These are phyloP conservation scores for Sander lucioperca DNA, from an alignment of 2,113 vertebrate species.

Conservation along the genomic window DNA sequence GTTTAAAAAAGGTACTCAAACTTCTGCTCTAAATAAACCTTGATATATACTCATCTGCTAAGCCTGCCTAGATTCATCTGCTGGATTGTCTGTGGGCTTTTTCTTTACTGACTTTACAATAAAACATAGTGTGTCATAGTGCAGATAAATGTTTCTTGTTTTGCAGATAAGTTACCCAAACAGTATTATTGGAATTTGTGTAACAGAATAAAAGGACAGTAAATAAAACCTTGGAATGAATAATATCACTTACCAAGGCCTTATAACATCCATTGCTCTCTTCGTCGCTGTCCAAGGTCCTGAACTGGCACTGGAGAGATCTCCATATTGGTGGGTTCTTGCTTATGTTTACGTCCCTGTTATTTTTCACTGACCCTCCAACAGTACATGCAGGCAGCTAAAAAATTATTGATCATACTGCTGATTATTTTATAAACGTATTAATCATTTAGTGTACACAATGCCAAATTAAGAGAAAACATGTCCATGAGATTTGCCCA, in stretches of 20 bases:
- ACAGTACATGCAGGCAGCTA: no score
- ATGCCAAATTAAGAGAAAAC: neutral
- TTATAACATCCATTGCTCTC: neutral
- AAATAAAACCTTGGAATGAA: neutral
- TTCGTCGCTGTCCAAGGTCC: constrained; percentile 51
- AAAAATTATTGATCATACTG: neutral
- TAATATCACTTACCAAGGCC: neutral
- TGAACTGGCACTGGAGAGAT: constrained; percentile 1
- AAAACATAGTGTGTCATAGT: neutral
- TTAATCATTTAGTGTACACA: neutral
- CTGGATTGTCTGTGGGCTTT: neutral
- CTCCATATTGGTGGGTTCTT: neutral
- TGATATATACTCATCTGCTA: constrained; percentile 14
- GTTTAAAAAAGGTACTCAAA: constrained; percentile 33
- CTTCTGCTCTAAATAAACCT: constrained; percentile 36
- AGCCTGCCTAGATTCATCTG: constrained; percentile 6
- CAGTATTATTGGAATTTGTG: neutral
- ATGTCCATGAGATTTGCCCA: neutral
- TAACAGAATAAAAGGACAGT: neutral
- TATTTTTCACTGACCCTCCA: no score
- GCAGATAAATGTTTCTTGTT: neutral
- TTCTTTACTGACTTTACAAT: neutral
- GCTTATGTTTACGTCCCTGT: neutral
- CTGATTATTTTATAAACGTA: neutral
- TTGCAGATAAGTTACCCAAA: neutral